Conservation (phyloP, 2,888 invertebrate genomes). For the Apoda limacodes region DNA sequence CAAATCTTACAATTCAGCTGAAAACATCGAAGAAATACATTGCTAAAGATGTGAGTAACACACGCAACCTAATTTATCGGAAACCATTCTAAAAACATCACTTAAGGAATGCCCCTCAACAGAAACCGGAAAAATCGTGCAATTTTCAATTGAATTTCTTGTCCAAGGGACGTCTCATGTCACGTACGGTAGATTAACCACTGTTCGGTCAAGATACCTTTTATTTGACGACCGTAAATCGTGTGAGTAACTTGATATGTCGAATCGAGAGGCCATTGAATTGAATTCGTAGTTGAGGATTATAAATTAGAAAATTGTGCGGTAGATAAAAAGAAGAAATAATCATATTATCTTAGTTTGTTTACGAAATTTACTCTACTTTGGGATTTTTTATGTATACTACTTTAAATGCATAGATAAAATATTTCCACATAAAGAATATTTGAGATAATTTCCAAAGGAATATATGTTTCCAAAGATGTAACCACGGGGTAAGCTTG, state of each 20-base stretch:
- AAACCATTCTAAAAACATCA: conserved; percentile 49
- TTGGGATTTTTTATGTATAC: background rate
- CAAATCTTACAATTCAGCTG: conserved; percentile 22
- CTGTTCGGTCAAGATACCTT: conserved; percentile 27
- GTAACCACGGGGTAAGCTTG: no score
- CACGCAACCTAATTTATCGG: conserved; percentile 39
- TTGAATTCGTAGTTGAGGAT: no score
- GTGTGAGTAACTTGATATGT: conserved; percentile 36
- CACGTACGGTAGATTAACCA: conserved; percentile 53
- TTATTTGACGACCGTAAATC: conserved; percentile 35
- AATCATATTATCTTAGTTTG: no score
- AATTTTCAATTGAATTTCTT: conserved; percentile 57
- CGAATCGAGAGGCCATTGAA: no score
- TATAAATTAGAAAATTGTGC: no score
- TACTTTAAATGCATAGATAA: no score
- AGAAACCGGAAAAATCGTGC: conserved; percentile 32
- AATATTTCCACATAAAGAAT: no score
- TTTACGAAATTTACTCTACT: background rate
- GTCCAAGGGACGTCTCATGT: conserved; percentile 38
- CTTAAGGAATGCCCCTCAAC: conserved; percentile 38
- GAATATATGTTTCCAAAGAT: no score
- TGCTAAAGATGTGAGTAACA: conserved; percentile 8
- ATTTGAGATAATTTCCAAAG: no score
- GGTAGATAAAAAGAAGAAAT: no score
- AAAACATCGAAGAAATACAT: conserved; percentile 7